phyloP scores from a whole-genome alignment of 1,140 invertebrate species.

The Saccostrea glomerata region DNA sequence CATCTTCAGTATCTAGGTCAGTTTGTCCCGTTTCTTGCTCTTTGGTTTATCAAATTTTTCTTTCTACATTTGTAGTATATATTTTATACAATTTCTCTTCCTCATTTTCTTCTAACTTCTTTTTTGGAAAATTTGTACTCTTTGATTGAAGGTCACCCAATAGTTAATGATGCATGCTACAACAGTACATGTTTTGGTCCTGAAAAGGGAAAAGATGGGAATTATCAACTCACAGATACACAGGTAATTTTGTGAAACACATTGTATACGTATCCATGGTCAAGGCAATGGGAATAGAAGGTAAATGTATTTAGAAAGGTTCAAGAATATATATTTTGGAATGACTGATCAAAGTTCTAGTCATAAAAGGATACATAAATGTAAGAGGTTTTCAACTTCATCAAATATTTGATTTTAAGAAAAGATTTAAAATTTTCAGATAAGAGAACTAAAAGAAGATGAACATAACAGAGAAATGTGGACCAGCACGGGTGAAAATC shows the following conservation, averaged over 20 bases:
- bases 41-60: too few species aligned
- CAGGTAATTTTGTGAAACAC: constrained; percentile 39
- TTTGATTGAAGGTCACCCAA: constrained; percentile 88
- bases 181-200: constrained; percentile 76
- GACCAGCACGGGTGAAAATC: neutral
- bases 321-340: too few species aligned
- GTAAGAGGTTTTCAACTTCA: too few species aligned
- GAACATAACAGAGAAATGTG: neutral
- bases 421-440: neutral
- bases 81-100: neutral
- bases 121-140: neutral
- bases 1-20: constrained; percentile 97
- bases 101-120: too few species aligned
- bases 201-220: constrained; percentile 93
- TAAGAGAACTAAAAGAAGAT: constrained; percentile 49
- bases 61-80: too few species aligned
- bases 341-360: too few species aligned
- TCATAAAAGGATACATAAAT: too few species aligned
- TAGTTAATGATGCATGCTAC: constrained; percentile 97
- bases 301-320: too few species aligned
- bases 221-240: constrained; percentile 81
- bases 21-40: too few species aligned
- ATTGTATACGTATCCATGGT: too few species aligned
- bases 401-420: too few species aligned
- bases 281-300: too few species aligned